phyloP scores from a whole-genome alignment of 2,113 vertebrate species.

The Otus sunia region DNA sequence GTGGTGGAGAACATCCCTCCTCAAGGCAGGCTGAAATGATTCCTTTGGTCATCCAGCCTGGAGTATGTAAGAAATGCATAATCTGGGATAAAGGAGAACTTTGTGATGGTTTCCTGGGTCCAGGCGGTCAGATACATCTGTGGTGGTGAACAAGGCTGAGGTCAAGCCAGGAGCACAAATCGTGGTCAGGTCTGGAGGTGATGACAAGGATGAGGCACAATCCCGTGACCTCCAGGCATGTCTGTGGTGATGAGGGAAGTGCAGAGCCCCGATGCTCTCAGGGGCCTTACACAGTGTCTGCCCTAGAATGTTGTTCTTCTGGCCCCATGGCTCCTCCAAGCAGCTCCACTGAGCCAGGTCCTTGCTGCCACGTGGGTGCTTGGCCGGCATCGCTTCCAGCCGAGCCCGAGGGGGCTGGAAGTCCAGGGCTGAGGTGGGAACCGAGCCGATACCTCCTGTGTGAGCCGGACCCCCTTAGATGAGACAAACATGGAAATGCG shows the following conservation, averaged over 20 bases:
- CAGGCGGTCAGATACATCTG: rapidly evolving
- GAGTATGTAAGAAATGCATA: rapidly evolving
- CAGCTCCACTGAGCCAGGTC: not conserved
- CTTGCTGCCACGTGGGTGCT: not conserved
- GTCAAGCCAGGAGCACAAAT: not conserved
- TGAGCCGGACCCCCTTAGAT: not conserved
- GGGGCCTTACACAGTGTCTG: rapidly evolving
- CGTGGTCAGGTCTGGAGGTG: not conserved
- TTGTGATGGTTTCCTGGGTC: not conserved
- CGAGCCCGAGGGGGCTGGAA: not conserved
- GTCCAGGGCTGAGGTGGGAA: not conserved
- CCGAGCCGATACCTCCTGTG: not conserved
- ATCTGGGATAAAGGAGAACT: not conserved
- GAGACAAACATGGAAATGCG: not conserved
- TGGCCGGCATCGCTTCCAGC: not conserved
- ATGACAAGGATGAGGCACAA: not conserved
- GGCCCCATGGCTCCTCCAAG: not conserved
- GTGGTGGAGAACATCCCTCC: not conserved
- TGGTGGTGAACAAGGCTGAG: not conserved
- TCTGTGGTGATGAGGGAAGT: not conserved
- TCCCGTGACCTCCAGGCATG: not conserved
- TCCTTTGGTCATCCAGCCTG: not conserved
- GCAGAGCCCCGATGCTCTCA: not conserved
- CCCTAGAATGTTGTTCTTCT: not conserved
- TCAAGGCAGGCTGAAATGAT: not conserved